Percentiles rank a stretch among this genome's conserved stretches.
Evolutionary conservation across 2,113 vertebrate genomes (phyloP).

Genomic region (Sciurus niger): DNA sequence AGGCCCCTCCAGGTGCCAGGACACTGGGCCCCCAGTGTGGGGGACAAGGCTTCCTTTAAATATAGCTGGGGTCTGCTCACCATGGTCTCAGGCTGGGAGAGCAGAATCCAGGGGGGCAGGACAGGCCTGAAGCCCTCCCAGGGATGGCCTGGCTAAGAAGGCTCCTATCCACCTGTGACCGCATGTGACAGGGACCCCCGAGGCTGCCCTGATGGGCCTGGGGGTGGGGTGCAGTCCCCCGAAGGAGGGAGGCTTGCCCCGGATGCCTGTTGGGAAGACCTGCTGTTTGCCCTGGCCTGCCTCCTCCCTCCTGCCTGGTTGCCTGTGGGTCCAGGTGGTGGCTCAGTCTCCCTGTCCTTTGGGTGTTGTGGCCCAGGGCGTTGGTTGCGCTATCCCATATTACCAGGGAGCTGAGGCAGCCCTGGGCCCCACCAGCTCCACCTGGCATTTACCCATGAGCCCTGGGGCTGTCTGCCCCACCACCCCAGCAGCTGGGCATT

Average conservation of each 20-base stretch:
- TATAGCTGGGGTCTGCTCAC: too few relatives aligned
- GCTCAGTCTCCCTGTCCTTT: rapidly evolving
- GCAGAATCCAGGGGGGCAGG: neutral
- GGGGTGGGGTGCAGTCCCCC: too few relatives aligned
- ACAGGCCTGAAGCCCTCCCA: neutral
- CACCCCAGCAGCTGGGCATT: neutral
- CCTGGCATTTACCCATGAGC: constrained; percentile 23
- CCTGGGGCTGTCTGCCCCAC: neutral
- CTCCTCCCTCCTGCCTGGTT: neutral
- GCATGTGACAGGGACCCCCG: neutral
- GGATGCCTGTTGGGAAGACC: neutral
- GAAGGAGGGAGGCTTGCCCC: neutral
- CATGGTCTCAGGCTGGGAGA: neutral
- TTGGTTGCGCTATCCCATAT: neutral
- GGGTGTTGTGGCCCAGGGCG: neutral
- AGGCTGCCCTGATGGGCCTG: rapidly evolving
- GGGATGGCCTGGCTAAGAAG: neutral
- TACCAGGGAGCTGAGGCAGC: neutral
- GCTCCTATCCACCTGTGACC: neutral
- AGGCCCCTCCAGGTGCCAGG: neutral
- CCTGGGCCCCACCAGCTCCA: neutral
- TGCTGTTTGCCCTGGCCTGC: neutral
- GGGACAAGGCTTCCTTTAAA: neutral
- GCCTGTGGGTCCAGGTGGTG: neutral
- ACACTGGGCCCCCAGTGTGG: neutral